Evolutionary conservation across 1,140 invertebrate species (phyloP).

Genomic region (Spodoptera frugiperda): DNA sequence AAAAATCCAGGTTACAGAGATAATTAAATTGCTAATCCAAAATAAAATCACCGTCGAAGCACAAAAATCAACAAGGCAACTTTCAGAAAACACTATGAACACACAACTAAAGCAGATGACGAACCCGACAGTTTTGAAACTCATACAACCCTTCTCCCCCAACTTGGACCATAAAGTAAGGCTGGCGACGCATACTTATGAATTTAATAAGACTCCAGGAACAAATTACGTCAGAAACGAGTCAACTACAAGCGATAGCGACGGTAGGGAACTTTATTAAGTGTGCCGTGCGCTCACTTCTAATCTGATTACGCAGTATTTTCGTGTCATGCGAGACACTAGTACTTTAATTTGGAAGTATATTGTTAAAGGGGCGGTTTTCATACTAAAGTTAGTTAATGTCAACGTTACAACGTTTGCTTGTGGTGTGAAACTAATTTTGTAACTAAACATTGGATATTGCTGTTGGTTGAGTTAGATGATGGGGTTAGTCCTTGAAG

Average conservation of each 20-base stretch:
- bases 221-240: constrained; percentile 59
- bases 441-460: constrained; percentile 17
- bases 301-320: constrained; percentile 52
- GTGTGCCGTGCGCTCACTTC: constrained; percentile 44
- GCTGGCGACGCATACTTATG: constrained; percentile 64
- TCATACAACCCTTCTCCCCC: constrained; percentile 10
- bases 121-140: constrained; percentile 20
- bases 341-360: constrained; percentile 37
- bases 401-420: constrained; percentile 12
- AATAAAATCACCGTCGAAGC: background rate
- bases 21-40: background rate
- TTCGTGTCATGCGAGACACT: constrained; percentile 37
- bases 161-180: constrained; percentile 42
- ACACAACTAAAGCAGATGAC: constrained; percentile 9
- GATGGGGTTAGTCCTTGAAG: no score
- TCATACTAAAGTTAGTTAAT: constrained; percentile 12
- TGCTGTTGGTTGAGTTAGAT: constrained; percentile 3
- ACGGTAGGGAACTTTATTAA: constrained; percentile 55
- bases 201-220: constrained; percentile 67
- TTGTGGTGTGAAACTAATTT: constrained; percentile 32
- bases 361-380: constrained; percentile 24
- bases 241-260: constrained; percentile 56
- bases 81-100: constrained; percentile 2
- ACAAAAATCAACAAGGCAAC: background rate
- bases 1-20: no score